These are phyloP conservation scores for Molossus alvarezi DNA, from an alignment of 2,797 vertebrate species.

Conservation along the genomic window DNA sequence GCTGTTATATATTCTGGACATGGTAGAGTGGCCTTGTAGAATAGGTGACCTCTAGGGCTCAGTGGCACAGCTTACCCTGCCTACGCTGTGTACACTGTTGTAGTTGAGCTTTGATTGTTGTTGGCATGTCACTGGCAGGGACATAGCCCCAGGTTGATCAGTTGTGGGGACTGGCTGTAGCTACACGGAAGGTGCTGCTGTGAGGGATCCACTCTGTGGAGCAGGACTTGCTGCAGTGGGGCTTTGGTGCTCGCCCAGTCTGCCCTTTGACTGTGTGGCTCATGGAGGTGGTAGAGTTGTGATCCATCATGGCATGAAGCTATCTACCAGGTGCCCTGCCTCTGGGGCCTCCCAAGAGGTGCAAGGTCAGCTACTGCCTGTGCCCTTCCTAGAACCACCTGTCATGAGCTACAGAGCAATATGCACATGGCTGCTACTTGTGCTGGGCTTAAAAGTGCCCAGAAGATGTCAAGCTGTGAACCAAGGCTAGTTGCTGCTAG, in stretches of 20 bases:
- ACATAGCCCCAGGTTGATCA: background rate
- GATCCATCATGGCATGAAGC: too few species aligned
- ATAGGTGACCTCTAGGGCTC: background rate
- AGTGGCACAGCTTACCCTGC: background rate
- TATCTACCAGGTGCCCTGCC: too few species aligned
- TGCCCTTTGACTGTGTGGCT: too few species aligned
- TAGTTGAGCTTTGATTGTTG: background rate
- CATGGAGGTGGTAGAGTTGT: too few species aligned
- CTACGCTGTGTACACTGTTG: background rate
- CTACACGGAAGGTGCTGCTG: background rate
- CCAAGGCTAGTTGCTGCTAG: too few species aligned
- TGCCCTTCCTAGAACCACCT: too few species aligned
- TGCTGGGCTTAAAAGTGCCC: too few species aligned
- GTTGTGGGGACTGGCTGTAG: background rate
- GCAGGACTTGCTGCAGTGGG: background rate
- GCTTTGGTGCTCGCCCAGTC: background rate
- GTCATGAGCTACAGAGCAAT: too few species aligned
- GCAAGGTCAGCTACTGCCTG: too few species aligned
- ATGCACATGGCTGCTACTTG: too few species aligned
- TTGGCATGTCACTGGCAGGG: background rate
- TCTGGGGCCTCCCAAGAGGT: too few species aligned
- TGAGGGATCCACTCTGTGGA: background rate
- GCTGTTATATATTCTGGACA: background rate
- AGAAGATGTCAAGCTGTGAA: too few species aligned
- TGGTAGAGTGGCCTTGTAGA: background rate